phyloP scores from a whole-genome alignment of 1,140 invertebrate genomes.

The Lerema accius region DNA sequence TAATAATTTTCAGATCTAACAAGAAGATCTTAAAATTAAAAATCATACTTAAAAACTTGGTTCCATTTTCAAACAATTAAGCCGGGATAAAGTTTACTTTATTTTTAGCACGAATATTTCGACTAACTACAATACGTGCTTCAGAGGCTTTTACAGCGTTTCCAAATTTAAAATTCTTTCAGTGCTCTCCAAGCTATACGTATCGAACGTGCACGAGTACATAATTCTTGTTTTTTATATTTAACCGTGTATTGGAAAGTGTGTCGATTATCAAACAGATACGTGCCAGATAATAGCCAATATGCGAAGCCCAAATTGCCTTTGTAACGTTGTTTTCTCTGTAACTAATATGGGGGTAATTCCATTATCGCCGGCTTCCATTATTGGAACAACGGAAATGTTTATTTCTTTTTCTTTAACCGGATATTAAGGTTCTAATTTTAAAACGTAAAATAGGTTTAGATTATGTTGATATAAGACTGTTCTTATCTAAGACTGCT shows the following conservation, averaged over 20 bases:
- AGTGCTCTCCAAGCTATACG: slow-evolving; percentile 35
- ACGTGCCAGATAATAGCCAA: slow-evolving; percentile 68
- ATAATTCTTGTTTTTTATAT: slow-evolving; percentile 11
- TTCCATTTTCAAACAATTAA: neutral
- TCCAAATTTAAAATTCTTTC: slow-evolving; percentile 21
- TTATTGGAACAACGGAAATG: slow-evolving; percentile 48
- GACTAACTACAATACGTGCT: slow-evolving; percentile 8
- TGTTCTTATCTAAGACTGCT: no score
- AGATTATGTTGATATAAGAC: no score
- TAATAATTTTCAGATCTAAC: no score
- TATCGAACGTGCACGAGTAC: slow-evolving; percentile 2
- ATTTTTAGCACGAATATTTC: slow-evolving; percentile 11
- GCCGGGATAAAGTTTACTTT: slow-evolving; percentile 3
- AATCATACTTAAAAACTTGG: no score
- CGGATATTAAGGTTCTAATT: neutral
- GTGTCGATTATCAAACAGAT: slow-evolving; percentile 36
- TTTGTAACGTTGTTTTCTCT: slow-evolving; percentile 73
- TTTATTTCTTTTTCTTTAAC: slow-evolving; percentile 44
- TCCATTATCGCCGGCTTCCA: slow-evolving; percentile 62
- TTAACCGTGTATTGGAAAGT: slow-evolving; percentile 6
- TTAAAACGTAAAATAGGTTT: no score
- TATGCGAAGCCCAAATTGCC: slow-evolving; percentile 78
- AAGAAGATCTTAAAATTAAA: no score
- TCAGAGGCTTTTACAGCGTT: slow-evolving; percentile 19
- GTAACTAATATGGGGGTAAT: slow-evolving; percentile 70